Conservation (phyloP, 2,113 vertebrate species). For the Chloroceryle aenea region DNA sequence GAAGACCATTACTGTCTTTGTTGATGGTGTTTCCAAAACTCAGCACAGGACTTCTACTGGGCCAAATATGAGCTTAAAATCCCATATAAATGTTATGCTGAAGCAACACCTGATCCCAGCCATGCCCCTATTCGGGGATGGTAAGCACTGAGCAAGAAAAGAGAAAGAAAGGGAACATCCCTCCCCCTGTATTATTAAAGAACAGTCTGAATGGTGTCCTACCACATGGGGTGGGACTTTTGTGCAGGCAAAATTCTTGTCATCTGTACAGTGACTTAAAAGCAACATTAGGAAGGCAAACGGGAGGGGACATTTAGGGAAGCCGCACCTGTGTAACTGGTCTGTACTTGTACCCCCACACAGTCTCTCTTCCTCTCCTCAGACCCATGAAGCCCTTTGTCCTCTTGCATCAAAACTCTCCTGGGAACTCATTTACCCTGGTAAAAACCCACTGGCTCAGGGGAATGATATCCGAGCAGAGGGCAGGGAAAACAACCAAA, state of each 20-base stretch:
- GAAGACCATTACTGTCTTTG: not conserved
- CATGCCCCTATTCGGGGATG: not conserved
- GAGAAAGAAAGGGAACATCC: not conserved
- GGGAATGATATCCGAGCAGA: not conserved
- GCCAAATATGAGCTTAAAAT: conserved; percentile 3
- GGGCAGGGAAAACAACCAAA: no score
- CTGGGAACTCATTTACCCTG: not conserved
- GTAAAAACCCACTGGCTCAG: not conserved
- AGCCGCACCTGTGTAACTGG: not conserved
- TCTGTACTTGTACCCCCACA: not conserved
- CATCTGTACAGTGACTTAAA: not conserved
- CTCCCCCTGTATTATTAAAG: not conserved
- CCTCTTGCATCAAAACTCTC: not conserved
- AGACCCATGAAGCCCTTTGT: not conserved
- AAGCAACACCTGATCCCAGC: not conserved
- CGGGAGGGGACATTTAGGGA: not conserved
- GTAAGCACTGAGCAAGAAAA: not conserved
- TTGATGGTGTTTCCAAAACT: not conserved
- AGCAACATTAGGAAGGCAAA: not conserved
- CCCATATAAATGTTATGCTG: not conserved
- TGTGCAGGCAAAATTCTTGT: not conserved
- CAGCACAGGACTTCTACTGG: not conserved
- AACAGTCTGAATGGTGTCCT: not conserved
- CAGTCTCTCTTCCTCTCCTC: not conserved
- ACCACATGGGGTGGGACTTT: not conserved